Evolutionary conservation across 2,888 invertebrate species (phyloP).

Genomic region (Melikaiella ostensackeni): DNA sequence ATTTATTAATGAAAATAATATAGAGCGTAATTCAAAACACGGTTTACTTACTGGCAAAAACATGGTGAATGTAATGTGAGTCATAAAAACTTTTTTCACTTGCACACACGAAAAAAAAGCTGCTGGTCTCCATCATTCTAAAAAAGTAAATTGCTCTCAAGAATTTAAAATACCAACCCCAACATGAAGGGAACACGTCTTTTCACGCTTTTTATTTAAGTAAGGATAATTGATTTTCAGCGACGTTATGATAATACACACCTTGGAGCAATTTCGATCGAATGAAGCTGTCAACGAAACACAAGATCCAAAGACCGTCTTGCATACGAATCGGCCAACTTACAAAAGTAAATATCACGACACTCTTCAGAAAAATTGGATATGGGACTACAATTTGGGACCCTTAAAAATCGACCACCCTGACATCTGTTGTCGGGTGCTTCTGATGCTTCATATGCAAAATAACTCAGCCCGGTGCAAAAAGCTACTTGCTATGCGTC

Average conservation of each 20-base stretch:
- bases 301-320: slow-evolving; percentile 36
- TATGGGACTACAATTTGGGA: slow-evolving; percentile 53
- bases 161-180: slow-evolving; percentile 3
- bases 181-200: slow-evolving; percentile 23
- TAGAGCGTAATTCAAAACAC: background rate
- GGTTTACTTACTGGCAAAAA: background rate
- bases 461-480: slow-evolving; percentile 53
- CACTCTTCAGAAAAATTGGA: slow-evolving; percentile 29
- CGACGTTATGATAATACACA: slow-evolving; percentile 26
- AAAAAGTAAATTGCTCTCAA: slow-evolving; percentile 13
- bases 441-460: slow-evolving; percentile 62
- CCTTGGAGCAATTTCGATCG: slow-evolving; percentile 30
- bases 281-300: slow-evolving; percentile 51
- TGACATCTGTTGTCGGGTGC: slow-evolving; percentile 57
- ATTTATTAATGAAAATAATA: background rate
- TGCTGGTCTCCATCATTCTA: background rate
- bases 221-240: slow-evolving; percentile 37
- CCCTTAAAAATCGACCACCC: slow-evolving; percentile 55
- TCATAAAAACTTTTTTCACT: slow-evolving; percentile 1
- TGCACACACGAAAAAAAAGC: background rate
- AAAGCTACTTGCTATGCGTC: slow-evolving; percentile 58
- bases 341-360: slow-evolving; percentile 46
- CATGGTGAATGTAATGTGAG: background rate
- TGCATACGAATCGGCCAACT: slow-evolving; percentile 49
- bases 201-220: slow-evolving; percentile 34